A percentile compares a stretch with the other conserved stretches of the same genome.
Conservation (phyloP, 2,113 vertebrate genomes). For the Osmerus mordax region DNA sequence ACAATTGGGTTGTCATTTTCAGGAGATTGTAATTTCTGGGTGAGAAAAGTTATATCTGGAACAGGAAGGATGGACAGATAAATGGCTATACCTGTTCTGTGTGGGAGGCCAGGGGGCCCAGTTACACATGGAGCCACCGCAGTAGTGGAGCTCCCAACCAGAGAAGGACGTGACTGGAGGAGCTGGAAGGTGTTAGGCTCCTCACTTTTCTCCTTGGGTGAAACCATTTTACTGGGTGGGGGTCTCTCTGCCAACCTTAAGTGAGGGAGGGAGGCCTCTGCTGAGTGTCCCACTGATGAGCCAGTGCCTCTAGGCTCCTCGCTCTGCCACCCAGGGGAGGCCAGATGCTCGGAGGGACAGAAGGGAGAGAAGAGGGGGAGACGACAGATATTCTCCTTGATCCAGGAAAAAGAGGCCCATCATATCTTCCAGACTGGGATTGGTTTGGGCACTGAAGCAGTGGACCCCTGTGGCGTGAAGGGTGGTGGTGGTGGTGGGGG, state of each 20-base stretch:
- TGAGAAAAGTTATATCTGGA: neutral
- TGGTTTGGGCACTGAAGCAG: constrained; percentile 2
- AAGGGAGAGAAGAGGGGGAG: neutral
- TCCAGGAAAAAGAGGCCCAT: constrained; percentile 1
- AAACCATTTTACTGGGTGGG: neutral
- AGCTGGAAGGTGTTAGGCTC: no score
- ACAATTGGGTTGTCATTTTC: neutral
- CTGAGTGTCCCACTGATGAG: neutral
- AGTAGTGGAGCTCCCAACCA: no score
- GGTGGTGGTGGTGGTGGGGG: neutral
- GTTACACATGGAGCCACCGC: no score
- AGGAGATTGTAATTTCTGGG: no score
- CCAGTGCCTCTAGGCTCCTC: neutral
- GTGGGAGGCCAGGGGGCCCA: no score
- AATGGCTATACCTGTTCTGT: no score
- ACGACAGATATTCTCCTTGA: neutral
- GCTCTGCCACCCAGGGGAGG: neutral
- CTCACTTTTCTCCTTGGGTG: neutral
- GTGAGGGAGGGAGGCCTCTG: neutral
- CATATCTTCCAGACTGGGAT: neutral
- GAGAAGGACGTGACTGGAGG: no score
- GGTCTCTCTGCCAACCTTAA: neutral
- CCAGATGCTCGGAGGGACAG: neutral
- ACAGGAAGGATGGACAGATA: neutral
- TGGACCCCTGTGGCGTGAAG: neutral